A percentile compares a stretch with the other conserved stretches of the same genome.
Conservation (phyloP, 1,140 invertebrate genomes). For the Hypsibius dujardini region DNA sequence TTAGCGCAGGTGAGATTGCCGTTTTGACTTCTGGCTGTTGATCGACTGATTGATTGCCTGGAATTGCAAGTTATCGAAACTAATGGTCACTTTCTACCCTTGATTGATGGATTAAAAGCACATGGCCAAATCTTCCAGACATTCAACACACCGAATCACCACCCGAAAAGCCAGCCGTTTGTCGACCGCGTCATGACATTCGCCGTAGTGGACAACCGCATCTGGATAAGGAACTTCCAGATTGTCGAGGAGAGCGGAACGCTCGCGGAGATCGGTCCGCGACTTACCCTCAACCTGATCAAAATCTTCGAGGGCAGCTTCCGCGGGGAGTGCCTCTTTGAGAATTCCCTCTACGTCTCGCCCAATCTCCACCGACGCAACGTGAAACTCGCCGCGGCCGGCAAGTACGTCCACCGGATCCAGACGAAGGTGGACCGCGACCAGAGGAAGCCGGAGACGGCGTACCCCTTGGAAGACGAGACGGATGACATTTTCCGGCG, state of each 20-base stretch:
- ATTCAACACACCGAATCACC: slow-evolving; percentile 82
- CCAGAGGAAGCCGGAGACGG: slow-evolving; percentile 44
- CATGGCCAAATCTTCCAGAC: slow-evolving; percentile 38
- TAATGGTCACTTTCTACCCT: no score
- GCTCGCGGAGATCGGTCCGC: slow-evolving; percentile 79
- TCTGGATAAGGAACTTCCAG: slow-evolving; percentile 98
- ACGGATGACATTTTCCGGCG: slow-evolving; percentile 10
- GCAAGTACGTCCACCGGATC: slow-evolving; percentile 57
- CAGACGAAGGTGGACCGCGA: slow-evolving; percentile 56
- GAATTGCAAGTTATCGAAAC: no score
- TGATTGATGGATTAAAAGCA: no score
- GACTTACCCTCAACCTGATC: slow-evolving; percentile 89
- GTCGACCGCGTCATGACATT: slow-evolving; percentile 93
- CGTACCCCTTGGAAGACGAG: slow-evolving; percentile 9
- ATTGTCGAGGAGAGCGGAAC: slow-evolving; percentile 87
- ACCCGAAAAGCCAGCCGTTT: slow-evolving; percentile 98
- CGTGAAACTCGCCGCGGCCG: slow-evolving; percentile 46
- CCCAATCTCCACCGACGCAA: slow-evolving; percentile 58
- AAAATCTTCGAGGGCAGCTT: slow-evolving; percentile 86
- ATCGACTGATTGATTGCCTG: no score
- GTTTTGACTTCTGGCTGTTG: no score
- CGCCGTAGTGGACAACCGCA: slow-evolving; percentile 69
- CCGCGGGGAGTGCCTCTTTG: slow-evolving; percentile 71
- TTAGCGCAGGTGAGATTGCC: no score
- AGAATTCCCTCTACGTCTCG: slow-evolving; percentile 76